phyloP scores from a whole-genome alignment of 2,888 invertebrate genomes.

The Acleris cristana region DNA sequence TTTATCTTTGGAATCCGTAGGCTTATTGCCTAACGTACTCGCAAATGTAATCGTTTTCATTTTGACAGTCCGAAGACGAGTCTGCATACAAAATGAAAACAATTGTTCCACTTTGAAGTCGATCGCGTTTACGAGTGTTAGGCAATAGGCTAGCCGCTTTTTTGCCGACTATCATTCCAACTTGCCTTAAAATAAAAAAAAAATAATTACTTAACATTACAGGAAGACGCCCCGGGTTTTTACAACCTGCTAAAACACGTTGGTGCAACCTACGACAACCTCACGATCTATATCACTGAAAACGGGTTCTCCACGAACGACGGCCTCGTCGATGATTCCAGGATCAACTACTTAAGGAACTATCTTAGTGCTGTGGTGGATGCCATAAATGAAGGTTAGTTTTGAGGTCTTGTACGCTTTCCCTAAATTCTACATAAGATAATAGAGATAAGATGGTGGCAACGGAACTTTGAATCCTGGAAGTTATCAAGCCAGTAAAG shows the following conservation, averaged over 20 bases:
- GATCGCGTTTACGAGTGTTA: too few relatives aligned
- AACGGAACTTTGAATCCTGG: not conserved
- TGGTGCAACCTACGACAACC: conserved; percentile 41
- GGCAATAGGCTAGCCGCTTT: too few relatives aligned
- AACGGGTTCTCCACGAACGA: conserved; percentile 73
- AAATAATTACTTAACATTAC: too few relatives aligned
- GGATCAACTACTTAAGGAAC: conserved; percentile 57
- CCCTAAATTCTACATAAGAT: too few relatives aligned
- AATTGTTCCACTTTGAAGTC: too few relatives aligned
- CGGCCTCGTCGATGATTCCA: conserved; percentile 59
- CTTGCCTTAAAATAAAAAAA: too few relatives aligned
- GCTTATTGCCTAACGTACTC: too few relatives aligned
- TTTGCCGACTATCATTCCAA: too few relatives aligned
- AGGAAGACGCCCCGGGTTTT: conserved; percentile 45
- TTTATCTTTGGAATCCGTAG: too few relatives aligned
- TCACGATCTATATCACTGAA: conserved; percentile 67
- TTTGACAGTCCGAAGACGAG: too few relatives aligned
- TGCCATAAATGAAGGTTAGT: conserved; percentile 56
- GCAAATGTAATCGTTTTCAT: too few relatives aligned
- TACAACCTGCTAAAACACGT: conserved; percentile 41
- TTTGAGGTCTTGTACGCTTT: not conserved
- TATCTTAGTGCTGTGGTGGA: conserved; percentile 61
- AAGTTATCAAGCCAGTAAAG: not conserved
- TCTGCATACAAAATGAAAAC: too few relatives aligned
- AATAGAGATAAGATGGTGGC: not conserved